Percentiles rank a stretch among this genome's conserved stretches.
Evolutionary conservation across 2,888 invertebrate genomes (phyloP).

Genomic region (Plebejus melissa): DNA sequence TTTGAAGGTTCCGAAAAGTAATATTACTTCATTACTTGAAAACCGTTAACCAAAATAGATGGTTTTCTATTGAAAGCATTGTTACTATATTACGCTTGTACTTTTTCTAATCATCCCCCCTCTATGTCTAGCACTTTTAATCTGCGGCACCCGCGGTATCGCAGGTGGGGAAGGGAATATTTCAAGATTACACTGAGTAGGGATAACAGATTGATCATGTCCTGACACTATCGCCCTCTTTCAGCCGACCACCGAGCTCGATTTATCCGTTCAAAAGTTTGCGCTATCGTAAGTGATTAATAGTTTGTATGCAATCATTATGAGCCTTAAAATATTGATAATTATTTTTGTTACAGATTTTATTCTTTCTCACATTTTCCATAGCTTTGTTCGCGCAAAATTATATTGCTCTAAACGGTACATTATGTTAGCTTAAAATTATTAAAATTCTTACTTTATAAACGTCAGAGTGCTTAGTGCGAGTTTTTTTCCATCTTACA

Average conservation of each 20-base stretch:
- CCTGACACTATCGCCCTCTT: conserved; percentile 47
- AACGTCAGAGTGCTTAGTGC: too few relatives aligned
- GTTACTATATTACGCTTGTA: too few relatives aligned
- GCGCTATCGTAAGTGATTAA: background rate
- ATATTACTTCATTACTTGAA: too few relatives aligned
- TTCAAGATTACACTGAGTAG: conserved; percentile 62
- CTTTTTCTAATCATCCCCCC: background rate
- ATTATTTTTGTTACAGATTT: background rate
- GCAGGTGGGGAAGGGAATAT: conserved; percentile 53
- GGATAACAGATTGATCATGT: conserved; percentile 56
- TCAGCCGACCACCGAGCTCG: conserved; percentile 29
- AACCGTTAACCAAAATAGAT: too few relatives aligned
- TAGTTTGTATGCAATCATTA: background rate
- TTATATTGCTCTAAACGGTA: too few relatives aligned
- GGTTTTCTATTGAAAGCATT: too few relatives aligned
- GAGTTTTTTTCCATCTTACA: too few relatives aligned
- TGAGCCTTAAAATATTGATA: background rate
- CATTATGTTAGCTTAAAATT: too few relatives aligned
- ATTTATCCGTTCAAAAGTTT: conserved; percentile 12
- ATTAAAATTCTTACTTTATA: too few relatives aligned
- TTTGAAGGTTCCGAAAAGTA: too few relatives aligned
- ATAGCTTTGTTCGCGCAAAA: background rate
- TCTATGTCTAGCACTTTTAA: background rate
- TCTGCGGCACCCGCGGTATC: conserved; percentile 30
- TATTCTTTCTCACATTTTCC: background rate